These are phyloP conservation scores for Poeciliopsis prolifica DNA, from an alignment of 2,113 vertebrate genomes.

Conservation along the genomic window DNA sequence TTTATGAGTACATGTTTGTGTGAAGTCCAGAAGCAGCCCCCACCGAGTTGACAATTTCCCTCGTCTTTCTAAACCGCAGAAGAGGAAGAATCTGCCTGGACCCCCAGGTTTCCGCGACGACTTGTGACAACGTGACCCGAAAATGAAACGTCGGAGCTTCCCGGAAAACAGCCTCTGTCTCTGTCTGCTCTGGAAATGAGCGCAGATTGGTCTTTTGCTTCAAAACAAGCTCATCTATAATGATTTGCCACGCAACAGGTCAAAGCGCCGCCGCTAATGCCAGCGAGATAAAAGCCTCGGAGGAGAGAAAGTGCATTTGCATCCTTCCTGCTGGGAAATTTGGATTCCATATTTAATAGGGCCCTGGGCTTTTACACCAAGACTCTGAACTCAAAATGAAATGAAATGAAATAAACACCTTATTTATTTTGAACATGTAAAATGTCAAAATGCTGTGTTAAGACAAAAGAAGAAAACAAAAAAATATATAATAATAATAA, in stretches of 20 bases:
- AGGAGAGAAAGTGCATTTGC: background rate
- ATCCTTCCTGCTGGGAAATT: background rate
- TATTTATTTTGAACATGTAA: too few species aligned
- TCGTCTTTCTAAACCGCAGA: slow-evolving; percentile 37
- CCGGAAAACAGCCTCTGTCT: slow-evolving; percentile 44
- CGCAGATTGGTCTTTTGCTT: slow-evolving; percentile 12
- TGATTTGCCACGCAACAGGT: background rate
- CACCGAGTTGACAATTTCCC: slow-evolving; percentile 43
- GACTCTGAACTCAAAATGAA: too few species aligned
- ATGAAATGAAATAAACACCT: too few species aligned
- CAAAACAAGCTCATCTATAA: slow-evolving; percentile 18
- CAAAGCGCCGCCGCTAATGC: background rate
- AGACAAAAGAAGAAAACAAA: too few species aligned
- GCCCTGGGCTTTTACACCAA: too few species aligned
- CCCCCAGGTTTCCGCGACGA: slow-evolving; percentile 25
- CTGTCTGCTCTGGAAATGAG: slow-evolving; percentile 9
- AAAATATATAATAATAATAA: too few species aligned
- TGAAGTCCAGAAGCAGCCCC: slow-evolving; percentile 56
- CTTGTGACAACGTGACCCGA: slow-evolving; percentile 41
- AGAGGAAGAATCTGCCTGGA: slow-evolving; percentile 54
- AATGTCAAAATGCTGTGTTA: too few species aligned
- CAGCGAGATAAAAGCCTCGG: background rate
- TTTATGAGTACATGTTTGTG: slow-evolving; percentile 14
- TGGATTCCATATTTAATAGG: background rate
- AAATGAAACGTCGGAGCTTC: slow-evolving; percentile 35